These are phyloP conservation scores for Metellina segmentata DNA, from an alignment of 2,888 invertebrate genomes.

Conservation along the genomic window DNA sequence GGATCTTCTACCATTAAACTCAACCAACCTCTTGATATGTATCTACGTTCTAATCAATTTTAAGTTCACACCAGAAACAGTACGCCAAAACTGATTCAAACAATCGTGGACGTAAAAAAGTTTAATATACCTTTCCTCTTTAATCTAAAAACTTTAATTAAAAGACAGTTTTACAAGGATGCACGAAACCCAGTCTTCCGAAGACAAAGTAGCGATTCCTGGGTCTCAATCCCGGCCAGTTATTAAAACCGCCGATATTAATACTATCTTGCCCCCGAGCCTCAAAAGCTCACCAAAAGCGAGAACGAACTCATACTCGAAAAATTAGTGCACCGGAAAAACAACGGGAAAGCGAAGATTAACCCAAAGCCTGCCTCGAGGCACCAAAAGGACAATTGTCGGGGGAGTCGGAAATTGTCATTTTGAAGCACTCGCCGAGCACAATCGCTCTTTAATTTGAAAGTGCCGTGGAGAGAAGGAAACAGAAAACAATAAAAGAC, in stretches of 20 bases:
- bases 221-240: background rate
- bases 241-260: constrained; percentile 24
- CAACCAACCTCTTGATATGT: too few species aligned
- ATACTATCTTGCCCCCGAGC: background rate
- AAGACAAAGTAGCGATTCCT: constrained; percentile 7
- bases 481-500: background rate
- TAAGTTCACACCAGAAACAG: background rate
- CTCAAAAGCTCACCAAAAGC: background rate
- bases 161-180: background rate
- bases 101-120: too few species aligned
- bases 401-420: constrained; percentile 18
- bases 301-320: background rate
- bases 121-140: too few species aligned
- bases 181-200: background rate
- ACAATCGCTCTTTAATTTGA: constrained; percentile 62
- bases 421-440: constrained; percentile 38
- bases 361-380: background rate
- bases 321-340: constrained; percentile 40
- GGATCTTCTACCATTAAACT: too few species aligned
- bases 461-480: background rate
- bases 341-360: constrained; percentile 39
- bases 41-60: background rate
- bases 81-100: background rate
- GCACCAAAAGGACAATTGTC: background rate
- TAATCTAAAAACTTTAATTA: background rate